A percentile compares a stretch with the other conserved stretches of the same genome.
These are phyloP conservation scores for Peromyscus leucopus DNA, from an alignment of 2,113 vertebrate species.

Conservation along the genomic window DNA sequence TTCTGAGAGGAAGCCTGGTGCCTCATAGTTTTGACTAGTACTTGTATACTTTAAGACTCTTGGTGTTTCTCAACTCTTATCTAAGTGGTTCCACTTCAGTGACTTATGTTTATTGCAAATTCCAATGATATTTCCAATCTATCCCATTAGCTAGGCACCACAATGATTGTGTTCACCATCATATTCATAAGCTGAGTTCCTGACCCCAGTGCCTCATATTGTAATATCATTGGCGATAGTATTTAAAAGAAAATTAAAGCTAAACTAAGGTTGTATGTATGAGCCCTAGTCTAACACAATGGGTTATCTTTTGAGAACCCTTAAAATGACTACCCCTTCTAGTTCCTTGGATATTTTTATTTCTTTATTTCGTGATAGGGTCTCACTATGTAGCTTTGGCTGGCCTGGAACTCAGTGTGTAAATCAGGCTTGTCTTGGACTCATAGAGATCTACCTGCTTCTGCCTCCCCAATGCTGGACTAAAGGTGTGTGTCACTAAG, in stretches of 20 bases:
- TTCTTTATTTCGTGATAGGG: neutral
- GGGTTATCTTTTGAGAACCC: neutral
- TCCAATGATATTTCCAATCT: neutral
- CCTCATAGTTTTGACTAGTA: slow-evolving; percentile 15
- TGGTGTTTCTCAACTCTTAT: neutral
- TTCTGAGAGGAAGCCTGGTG: neutral
- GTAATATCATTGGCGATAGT: neutral
- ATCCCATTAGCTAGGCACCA: neutral
- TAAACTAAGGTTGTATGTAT: neutral
- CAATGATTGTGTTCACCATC: neutral
- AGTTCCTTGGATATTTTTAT: neutral
- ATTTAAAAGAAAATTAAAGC: neutral
- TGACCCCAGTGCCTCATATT: neutral
- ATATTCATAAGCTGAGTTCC: neutral
- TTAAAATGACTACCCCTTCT: neutral
- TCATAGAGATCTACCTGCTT: neutral
- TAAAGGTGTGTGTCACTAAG: neutral
- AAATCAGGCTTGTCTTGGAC: neutral
- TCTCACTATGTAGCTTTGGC: neutral
- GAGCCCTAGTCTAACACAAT: neutral
- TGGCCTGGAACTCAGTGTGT: neutral
- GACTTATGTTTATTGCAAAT: slow-evolving; percentile 11
- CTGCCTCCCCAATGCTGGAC: neutral
- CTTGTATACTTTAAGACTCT: slow-evolving; percentile 11
- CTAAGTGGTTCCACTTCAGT: neutral